Conservation (phyloP, 2,113 vertebrate species). For the Rostratula benghalensis region DNA sequence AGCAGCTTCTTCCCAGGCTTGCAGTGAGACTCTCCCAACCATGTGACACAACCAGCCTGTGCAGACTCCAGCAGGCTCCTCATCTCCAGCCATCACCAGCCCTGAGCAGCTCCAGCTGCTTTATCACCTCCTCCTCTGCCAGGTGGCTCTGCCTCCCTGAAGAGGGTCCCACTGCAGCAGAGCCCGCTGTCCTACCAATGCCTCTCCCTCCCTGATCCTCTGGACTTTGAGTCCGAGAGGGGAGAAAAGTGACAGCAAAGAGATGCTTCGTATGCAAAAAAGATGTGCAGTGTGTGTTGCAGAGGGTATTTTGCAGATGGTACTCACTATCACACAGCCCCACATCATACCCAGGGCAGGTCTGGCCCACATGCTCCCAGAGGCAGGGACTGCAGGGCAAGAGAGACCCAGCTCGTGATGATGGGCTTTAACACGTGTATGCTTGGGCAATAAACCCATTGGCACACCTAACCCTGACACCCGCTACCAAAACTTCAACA, state of each 20-base stretch:
- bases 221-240: background rate
- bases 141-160: background rate
- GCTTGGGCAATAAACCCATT: background rate
- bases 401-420: background rate
- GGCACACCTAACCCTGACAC: background rate
- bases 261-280: background rate
- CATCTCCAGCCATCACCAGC: background rate
- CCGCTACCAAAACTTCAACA: background rate
- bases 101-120: slow-evolving; percentile 12
- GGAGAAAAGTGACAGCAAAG: background rate
- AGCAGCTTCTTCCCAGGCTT: background rate
- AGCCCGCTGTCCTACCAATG: background rate
- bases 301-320: background rate
- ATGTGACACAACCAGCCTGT: background rate
- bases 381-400: background rate
- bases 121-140: slow-evolving; percentile 28
- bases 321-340: background rate
- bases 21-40: background rate
- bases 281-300: background rate
- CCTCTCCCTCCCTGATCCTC: background rate
- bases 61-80: background rate
- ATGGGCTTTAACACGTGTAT: background rate
- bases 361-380: background rate
- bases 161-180: background rate
- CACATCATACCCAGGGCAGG: background rate